Base-by-base conservation (phyloP, 2,113 vertebrate genomes). In the Prietella phreatophila region DNA sequence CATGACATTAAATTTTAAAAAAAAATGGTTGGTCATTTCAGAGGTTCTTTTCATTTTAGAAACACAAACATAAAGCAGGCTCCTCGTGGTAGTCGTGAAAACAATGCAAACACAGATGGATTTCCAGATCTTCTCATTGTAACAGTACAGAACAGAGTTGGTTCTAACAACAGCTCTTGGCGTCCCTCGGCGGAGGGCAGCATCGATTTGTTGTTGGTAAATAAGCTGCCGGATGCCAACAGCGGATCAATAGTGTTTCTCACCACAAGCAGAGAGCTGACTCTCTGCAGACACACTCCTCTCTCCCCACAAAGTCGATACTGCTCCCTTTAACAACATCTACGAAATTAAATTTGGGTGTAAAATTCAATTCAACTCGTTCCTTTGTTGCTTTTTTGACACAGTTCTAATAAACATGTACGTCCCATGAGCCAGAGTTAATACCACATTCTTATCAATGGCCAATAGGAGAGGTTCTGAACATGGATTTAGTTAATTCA, bases 131-230 rank as follows among this genome's bases (percentile, higher is more conserved):
- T 61, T 76, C 58, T 76, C 47, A 75, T 33, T 82, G 60, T 53
- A 71, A 83, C 67, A 53, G 36, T 50, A 73, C n/a, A 19, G 17
- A 63, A 61, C 73, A 19, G 69, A 61, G 69, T 33, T 25, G 79
- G 50, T 71, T 89, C 83, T 84, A 91, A 92, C 91, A 92, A 90
- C 92, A 91, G 89, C 90, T 89, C 92, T 91, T 84, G 92, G 91
- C 71, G 61, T 88, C 92, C 92, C 86, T 92, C 90, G 92, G 90
- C 91, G 79, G 93, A 94, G 94, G 75, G 80, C 89, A 88, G 88
- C 92, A 96, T 96, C 89, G 95, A 96, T 95, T 95, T 95, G 95
- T 95, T 96, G 94, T 95, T 95, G 93, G 93, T 95, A 95, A 96
- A 95, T 94, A 95, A 95, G 94, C 94, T 94, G 94, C 92, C 94